Base-by-base conservation (phyloP, 2,888 invertebrate genomes). In the Neoscelio sp. region DNA sequence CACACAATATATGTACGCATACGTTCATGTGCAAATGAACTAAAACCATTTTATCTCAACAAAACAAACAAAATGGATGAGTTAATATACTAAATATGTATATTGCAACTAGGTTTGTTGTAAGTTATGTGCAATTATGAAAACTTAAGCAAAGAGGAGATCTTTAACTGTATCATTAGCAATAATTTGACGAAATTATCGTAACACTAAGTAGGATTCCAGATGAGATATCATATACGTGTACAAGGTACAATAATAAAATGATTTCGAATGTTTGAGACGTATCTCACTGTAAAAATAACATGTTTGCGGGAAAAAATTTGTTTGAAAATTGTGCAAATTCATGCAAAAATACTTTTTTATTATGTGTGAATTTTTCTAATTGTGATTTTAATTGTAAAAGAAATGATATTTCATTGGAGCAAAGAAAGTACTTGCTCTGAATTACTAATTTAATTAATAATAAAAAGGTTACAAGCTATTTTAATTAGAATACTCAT, bases 141-240 rank as follows among this genome's bases (percentile, higher is more conserved):
- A 28, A 56, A 33, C 6, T 12, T 30, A 28, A 50, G 28, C 7
- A 20, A 65, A 28, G 40, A 6, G 71, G 52, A 52, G 23, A 62
- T 73, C 42, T 54, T 44, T 33, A 15, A 23, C 35, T 54, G 73
- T 73, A 62, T 64, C 62, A 64, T 54, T 73, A 64, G 73, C 73
- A 73, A 73, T 73, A 73, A 62, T 52, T 42, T 62, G 7, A 50
- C n/a, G 60, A 71, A 42, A 71, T 60, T 73, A 64, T 38, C 38
- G 28, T 18, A 73, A 40, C n/a, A 58, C 1, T 64, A 38, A 44
- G 62, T 62, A 54, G 46, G 28, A 73, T 64, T 54, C 13, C 13
- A 38, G 26, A 54, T 35, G 13, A 64, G 5, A 40, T 68, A 58
- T 67, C 54, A 35, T 46, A 54, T 46, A 56, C 8, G 12, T 42